These are phyloP conservation scores for Eriosoma lanigerum DNA, from an alignment of 1,140 invertebrate genomes.

Conservation along the genomic window DNA sequence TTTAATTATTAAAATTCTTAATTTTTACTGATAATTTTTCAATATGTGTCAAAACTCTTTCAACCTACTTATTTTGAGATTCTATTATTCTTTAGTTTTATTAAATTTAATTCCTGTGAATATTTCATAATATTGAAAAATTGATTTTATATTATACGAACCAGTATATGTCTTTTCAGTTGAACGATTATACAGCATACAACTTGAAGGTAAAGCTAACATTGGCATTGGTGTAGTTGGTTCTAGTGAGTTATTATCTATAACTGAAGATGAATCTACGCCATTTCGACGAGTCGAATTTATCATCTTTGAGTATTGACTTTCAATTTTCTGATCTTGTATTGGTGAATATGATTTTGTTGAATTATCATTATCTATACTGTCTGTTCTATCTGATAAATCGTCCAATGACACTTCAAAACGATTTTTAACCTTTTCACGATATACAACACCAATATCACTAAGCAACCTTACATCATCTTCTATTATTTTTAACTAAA, in stretches of 20 bases:
- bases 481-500: constrained; percentile 27
- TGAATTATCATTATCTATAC: constrained; percentile 12
- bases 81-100: no score
- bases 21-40: no score
- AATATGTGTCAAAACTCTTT: no score
- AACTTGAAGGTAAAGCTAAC: constrained; percentile 6
- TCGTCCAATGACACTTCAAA: constrained; percentile 8
- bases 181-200: constrained; percentile 11
- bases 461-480: constrained; percentile 36
- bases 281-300: constrained; percentile 42
- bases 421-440: constrained; percentile 26
- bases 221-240: constrained; percentile 35
- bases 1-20: no score
- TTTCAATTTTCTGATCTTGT: constrained; percentile 42
- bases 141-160: no score
- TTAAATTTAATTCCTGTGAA: no score
- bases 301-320: constrained; percentile 40
- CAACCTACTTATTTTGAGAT: no score
- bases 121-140: no score
- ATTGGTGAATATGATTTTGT: constrained; percentile 31
- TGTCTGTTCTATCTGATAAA: constrained; percentile 3
- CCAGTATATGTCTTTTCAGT: constrained; percentile 14
- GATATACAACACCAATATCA: constrained; percentile 28
- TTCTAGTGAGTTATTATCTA: constrained; percentile 36
- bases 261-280: not conserved